These are phyloP conservation scores for Drosophila orena DNA, from an alignment of 1,140 invertebrate genomes.

Conservation along the genomic window DNA sequence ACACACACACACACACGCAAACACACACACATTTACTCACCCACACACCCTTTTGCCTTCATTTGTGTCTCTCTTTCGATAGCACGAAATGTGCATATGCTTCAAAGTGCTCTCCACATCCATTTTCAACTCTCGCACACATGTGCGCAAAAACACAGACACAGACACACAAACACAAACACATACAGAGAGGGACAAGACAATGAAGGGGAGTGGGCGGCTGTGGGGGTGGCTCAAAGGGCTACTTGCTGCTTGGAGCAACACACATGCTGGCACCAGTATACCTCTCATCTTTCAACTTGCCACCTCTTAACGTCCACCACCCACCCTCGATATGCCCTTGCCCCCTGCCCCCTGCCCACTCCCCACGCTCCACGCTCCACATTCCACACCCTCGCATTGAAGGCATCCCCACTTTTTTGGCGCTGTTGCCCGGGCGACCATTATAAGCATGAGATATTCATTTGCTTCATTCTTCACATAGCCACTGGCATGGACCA, in stretches of 20 bases:
- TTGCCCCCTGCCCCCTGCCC: neutral
- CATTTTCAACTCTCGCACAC: constrained; percentile 42
- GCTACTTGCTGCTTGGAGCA: constrained; percentile 49
- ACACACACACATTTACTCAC: neutral
- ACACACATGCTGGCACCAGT: constrained; percentile 4
- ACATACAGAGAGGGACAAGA: constrained; percentile 48
- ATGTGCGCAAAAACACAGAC: constrained; percentile 35
- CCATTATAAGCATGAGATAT: constrained; percentile 81
- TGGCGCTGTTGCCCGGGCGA: constrained; percentile 66
- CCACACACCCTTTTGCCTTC: constrained; percentile 7
- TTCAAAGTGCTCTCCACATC: constrained; percentile 71
- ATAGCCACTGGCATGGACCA: constrained; percentile 72
- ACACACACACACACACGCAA: neutral
- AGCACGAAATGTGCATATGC: constrained; percentile 81
- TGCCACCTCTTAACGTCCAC: constrained; percentile 12
- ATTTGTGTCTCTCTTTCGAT: constrained; percentile 58
- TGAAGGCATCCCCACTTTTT: neutral
- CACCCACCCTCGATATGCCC: neutral
- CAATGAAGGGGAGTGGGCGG: constrained; percentile 47
- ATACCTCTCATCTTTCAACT: constrained; percentile 17
- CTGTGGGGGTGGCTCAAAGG: constrained; percentile 63
- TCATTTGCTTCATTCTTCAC: constrained; percentile 80
- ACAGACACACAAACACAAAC: constrained; percentile 36
- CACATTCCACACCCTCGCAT: constrained; percentile 1
- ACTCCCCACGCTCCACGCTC: neutral